Evolutionary conservation across 2,797 vertebrate genomes (phyloP).

Genomic region (Anabas testudineus): DNA sequence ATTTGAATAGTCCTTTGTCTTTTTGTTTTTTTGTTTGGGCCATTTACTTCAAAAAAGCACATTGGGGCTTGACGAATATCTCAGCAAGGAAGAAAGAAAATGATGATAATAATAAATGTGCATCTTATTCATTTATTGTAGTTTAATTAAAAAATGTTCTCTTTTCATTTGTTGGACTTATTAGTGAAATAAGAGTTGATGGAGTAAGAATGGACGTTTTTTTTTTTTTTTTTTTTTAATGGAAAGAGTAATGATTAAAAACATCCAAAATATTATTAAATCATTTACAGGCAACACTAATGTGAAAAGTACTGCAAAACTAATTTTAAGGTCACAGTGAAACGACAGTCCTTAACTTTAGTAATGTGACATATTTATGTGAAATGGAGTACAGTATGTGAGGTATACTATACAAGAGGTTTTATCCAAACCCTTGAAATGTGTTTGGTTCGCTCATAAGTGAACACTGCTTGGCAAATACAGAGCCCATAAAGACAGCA

Average conservation of each 20-base stretch:
- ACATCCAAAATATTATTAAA: slow-evolving; percentile 9
- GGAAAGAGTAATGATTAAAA: slow-evolving; percentile 23
- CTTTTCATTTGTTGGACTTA: slow-evolving; percentile 44
- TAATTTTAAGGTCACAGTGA: background rate
- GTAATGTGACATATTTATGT: background rate
- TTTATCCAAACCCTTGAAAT: background rate
- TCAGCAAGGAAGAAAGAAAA: slow-evolving; percentile 56
- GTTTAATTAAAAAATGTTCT: slow-evolving; percentile 67
- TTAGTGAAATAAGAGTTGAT: slow-evolving; percentile 52
- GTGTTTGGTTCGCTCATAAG: background rate
- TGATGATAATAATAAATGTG: slow-evolving; percentile 67
- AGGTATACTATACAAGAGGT: background rate
- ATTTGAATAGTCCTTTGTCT: slow-evolving; percentile 73
- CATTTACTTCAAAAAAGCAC: slow-evolving; percentile 75
- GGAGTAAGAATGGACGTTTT: slow-evolving; percentile 17
- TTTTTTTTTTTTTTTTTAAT: no score
- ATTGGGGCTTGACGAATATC: slow-evolving; percentile 56
- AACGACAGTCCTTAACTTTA: background rate
- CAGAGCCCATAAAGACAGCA: background rate
- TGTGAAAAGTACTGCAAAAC: background rate
- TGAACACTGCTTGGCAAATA: background rate
- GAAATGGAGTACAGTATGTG: background rate
- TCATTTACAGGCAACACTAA: slow-evolving; percentile 20
- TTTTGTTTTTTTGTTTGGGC: slow-evolving; percentile 76
- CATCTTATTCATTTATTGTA: slow-evolving; percentile 73